Percentiles rank a stretch among this genome's conserved stretches.
Evolutionary conservation across 2,113 vertebrate genomes (phyloP).

Genomic region (Loxodonta africana): DNA sequence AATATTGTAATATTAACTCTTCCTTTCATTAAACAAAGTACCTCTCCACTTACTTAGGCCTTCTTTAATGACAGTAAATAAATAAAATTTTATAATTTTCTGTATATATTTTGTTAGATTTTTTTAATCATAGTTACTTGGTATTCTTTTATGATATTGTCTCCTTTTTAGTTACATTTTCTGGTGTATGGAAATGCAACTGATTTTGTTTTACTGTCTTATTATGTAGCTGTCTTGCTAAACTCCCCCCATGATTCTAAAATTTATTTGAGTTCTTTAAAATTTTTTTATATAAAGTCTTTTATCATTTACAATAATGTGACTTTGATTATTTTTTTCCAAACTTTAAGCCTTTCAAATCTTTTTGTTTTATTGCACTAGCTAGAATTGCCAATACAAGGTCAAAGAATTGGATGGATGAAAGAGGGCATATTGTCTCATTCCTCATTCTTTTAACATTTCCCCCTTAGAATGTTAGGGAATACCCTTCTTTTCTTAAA

Average conservation of each 20-base stretch:
- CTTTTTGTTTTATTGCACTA: not conserved
- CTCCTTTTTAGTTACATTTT: not conserved
- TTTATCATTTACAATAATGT: not conserved
- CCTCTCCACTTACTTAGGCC: not conserved
- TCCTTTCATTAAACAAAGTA: not conserved
- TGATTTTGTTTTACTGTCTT: not conserved
- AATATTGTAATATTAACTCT: not conserved
- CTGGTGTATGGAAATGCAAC: not conserved
- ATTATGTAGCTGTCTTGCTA: not conserved
- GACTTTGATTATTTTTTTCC: not conserved
- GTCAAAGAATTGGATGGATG: not conserved
- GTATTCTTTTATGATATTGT: not conserved
- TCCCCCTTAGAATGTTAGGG: not conserved
- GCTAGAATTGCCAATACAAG: not conserved
- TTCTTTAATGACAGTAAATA: not conserved
- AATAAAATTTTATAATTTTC: not conserved
- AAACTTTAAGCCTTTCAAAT: not conserved
- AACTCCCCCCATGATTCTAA: not conserved
- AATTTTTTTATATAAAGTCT: not conserved
- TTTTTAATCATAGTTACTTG: not conserved
- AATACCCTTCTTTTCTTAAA: not conserved
- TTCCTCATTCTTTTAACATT: not conserved
- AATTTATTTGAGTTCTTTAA: conserved; percentile 4
- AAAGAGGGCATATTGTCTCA: not conserved
- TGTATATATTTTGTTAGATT: not conserved